Percentiles rank a stretch among this genome's conserved stretches.
These are phyloP conservation scores for Saturnia japonica DNA, from an alignment of 2,888 invertebrate species.

Conservation along the genomic window DNA sequence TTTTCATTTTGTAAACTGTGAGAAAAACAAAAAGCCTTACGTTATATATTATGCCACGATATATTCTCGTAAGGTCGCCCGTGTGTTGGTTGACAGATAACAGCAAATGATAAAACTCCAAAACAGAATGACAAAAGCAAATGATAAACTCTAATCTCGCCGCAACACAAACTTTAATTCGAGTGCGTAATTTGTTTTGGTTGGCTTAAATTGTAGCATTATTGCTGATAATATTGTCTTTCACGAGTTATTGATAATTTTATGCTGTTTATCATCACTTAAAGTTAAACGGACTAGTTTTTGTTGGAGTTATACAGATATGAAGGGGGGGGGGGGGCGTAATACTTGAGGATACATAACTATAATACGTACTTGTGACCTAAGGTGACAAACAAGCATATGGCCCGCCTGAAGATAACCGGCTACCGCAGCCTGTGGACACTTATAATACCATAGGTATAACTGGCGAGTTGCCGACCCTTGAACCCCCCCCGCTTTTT, in stretches of 20 bases:
- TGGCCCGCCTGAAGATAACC: too few relatives aligned
- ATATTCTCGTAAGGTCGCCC: neutral
- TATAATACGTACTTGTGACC: too few relatives aligned
- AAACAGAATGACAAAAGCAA: neutral
- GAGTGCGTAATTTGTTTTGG: neutral
- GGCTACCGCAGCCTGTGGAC: too few relatives aligned
- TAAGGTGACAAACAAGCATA: too few relatives aligned
- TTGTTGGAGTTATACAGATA: too few relatives aligned
- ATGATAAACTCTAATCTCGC: neutral
- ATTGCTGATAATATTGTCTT: neutral
- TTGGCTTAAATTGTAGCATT: neutral
- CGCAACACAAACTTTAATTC: neutral
- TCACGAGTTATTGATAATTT: neutral
- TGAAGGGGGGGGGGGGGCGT: too few relatives aligned
- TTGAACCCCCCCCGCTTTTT: too few relatives aligned
- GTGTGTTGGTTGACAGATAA: neutral
- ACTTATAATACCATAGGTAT: too few relatives aligned
- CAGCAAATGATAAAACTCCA: neutral
- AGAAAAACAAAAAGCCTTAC: neutral
- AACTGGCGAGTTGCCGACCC: too few relatives aligned
- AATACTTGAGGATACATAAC: too few relatives aligned
- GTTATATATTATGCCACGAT: neutral
- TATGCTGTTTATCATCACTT: neutral
- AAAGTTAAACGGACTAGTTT: too few relatives aligned
- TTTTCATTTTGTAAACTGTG: neutral